Evolutionary conservation across 2,113 vertebrate genomes (phyloP), one percentile per base, ranked within the genome.

Genomic region (Neomonachus schauinslandi): DNA sequence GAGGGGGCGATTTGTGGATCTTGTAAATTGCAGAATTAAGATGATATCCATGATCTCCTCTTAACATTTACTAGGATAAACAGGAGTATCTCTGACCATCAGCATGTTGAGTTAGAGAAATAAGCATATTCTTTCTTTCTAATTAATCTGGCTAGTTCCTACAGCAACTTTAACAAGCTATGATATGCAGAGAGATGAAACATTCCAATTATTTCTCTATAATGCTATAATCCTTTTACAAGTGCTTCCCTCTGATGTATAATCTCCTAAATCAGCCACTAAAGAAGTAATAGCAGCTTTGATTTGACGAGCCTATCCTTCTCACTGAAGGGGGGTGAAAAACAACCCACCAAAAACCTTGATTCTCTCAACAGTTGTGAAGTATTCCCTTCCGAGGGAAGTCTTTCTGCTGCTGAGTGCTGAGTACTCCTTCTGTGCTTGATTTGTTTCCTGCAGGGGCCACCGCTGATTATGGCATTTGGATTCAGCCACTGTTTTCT

Each of bases 131-230:
- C 15, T 15, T 39, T 85, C 33, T 22, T 97, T 81, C 51, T 96
- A 94, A 98, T 96, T 93, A 97, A 95, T 95, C 92, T 81, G 74
- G 33, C 49, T 95, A 21, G 89, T 98, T 67, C 69, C 96, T 67
- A 97, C 59, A 90, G 72, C 63, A 90, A 95, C 96, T 97, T 98
- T 95, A 98, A 95, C 93, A 98, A 98, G 46, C 55, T 67, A 95
- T 97, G 82, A 96, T 97, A 94, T 85, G 79, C 76, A 90, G 91
- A 97, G 93, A 97, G 77, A 94, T 97, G 89, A 98, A 98, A 90
- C 39, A 71, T 24, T 80, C 9, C 61, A 97, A 95, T 98, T 98
- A 97, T 98, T 98, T 98, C 98, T 92, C 77, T 98, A n/a, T 98
- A 97, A 91, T 95, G 77, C 53, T 92, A 19, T 97, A 98, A 98